Evolutionary conservation across 2,113 vertebrate genomes (phyloP).

Genomic region (Parotia lawesii): DNA sequence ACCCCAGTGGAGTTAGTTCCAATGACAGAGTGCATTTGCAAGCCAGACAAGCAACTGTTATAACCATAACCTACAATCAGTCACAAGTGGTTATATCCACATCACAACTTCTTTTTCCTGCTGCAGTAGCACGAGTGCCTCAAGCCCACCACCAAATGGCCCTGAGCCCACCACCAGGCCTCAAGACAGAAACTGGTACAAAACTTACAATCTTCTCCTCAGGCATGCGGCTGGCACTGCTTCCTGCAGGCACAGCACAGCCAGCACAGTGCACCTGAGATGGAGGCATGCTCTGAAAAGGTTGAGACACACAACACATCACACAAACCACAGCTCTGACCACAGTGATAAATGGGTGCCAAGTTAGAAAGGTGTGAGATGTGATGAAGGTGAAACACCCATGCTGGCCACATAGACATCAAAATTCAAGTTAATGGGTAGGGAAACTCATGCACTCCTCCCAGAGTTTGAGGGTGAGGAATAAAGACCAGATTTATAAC

Average conservation of each 20-base stretch:
- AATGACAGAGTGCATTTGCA: background rate
- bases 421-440: background rate
- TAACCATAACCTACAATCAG: background rate
- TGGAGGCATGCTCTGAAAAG: constrained; percentile 93
- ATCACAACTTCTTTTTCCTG: background rate
- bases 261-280: constrained; percentile 81
- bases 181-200: constrained; percentile 29
- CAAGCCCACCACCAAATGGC: constrained; percentile 17
- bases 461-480: background rate
- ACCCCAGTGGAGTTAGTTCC: background rate
- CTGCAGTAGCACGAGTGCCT: background rate
- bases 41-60: background rate
- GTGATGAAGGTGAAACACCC: background rate
- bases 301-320: constrained; percentile 82
- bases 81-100: background rate
- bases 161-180: constrained; percentile 69
- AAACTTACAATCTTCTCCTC: constrained; percentile 82
- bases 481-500: background rate
- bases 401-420: background rate
- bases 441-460: background rate
- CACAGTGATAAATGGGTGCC: background rate
- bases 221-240: constrained; percentile 70
- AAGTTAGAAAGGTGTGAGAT: background rate
- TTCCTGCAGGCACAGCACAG: constrained; percentile 78
- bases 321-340: constrained; percentile 48